Base-by-base conservation (phyloP, 1,140 invertebrate genomes). In the Pachyrhynchus sulphureomaculatus region DNA sequence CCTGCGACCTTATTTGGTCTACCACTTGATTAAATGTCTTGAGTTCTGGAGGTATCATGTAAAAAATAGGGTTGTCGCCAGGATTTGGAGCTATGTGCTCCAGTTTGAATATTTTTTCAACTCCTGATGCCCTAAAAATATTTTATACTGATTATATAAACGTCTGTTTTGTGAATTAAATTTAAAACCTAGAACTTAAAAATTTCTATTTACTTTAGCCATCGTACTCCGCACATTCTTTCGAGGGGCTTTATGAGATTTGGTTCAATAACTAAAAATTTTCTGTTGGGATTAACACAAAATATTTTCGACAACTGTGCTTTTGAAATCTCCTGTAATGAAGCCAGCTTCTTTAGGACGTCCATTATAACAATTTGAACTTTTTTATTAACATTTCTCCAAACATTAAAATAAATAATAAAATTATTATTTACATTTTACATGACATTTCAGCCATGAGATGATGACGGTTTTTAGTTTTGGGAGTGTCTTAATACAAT, bases 101-200 rank as follows among this genome's bases (percentile, higher is more conserved):
- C 62, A 93, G 82, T 79, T 92, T 93, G 73, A 87, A 94, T 49
- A 96, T 93, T 76, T 93, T 91, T 33, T 93, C 89, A 20, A 95
- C 85, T 26, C 90, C 91, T 80, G 92, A 87, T 69, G 87, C 83
- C 72, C 92, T 90, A 75, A 63, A 86, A 83, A 45, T 20, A 39
- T 72, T 15, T 60, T 33, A 5, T 2, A 18, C 17, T 47, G 42
- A 8, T 49, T 21, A 36, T 21, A 44, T n/a, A 23, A n/a, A 10
- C 5, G 4, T 41, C 5, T 5, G 4, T 20, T 41, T 41, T 13
- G 4, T 4, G 4, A 4, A 13, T 32, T 32, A 6, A 32, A 32
- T 32, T 32, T 32, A n/a, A n/a, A n/a, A n/a, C n/a, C n/a, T n/a
- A n/a, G n/a, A n/a, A n/a, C n/a, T n/a, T n/a, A n/a, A n/a, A n/a